These are phyloP conservation scores for Elanus axillaris DNA, from an alignment of 2,113 vertebrate genomes.

Conservation along the genomic window DNA sequence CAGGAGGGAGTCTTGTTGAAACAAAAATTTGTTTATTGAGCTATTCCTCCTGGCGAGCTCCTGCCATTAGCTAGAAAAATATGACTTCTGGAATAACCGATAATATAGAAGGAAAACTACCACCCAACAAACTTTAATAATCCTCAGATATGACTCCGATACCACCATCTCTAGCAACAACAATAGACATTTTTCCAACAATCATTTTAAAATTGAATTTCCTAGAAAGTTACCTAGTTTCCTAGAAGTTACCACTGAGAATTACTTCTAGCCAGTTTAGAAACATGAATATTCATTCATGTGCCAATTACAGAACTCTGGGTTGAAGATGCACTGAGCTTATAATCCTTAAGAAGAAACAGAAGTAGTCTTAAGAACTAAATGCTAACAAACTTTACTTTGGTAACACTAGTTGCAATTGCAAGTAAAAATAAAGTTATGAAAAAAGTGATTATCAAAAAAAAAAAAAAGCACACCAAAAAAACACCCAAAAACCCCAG, in stretches of 20 bases:
- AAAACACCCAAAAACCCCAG: neutral
- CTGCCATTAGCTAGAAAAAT: neutral
- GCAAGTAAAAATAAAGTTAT: neutral
- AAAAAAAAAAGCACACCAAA: neutral
- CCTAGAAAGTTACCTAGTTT: too few species aligned
- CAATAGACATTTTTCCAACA: neutral
- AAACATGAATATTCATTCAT: neutral
- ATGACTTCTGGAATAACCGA: neutral
- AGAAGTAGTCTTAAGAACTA: neutral
- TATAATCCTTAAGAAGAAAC: neutral
- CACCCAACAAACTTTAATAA: neutral
- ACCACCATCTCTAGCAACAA: neutral
- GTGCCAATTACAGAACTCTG: neutral
- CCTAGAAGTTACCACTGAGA: neutral
- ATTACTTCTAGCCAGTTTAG: neutral
- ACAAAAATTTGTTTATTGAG: neutral
- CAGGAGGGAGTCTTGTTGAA: neutral
- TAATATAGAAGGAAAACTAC: neutral
- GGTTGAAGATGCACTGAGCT: neutral
- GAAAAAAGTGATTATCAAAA: neutral
- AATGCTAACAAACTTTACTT: neutral
- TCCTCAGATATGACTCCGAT: neutral
- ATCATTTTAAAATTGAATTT: neutral
- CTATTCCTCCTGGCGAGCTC: neutral
- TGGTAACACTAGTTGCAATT: neutral